Conservation (phyloP, 1,140 invertebrate species). For the Colletes gigas region DNA sequence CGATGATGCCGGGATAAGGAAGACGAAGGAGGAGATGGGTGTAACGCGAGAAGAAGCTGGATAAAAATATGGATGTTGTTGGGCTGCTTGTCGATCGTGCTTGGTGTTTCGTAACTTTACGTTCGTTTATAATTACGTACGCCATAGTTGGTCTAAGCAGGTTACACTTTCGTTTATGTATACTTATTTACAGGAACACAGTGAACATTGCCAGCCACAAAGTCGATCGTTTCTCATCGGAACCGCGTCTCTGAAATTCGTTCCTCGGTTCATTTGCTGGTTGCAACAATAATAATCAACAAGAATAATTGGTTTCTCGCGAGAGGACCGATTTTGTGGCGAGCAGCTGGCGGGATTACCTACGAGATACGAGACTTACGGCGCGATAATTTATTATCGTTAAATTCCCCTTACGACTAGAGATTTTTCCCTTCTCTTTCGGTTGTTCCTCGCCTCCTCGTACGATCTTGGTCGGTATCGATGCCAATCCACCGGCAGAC, state of each 20-base stretch:
- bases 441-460: background rate
- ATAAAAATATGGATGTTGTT: background rate
- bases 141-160: constrained; percentile 48
- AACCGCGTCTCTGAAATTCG: background rate
- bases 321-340: constrained; percentile 49
- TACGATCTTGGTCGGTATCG: background rate
- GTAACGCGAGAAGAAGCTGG: too few relatives aligned
- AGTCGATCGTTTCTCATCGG: constrained; percentile 12
- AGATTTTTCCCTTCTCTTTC: background rate
- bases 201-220: constrained; percentile 46
- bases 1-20: background rate
- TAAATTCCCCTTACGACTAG: constrained; percentile 49
- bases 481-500: too few relatives aligned
- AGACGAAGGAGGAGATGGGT: background rate
- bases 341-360: constrained; percentile 41
- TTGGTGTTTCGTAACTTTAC: background rate
- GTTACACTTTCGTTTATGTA: constrained; percentile 60
- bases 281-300: constrained; percentile 54
- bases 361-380: constrained; percentile 62
- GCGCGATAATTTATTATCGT: constrained; percentile 61
- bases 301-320: constrained; percentile 27
- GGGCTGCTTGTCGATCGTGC: constrained; percentile 19
- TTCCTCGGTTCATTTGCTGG: background rate
- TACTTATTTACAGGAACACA: constrained; percentile 63
- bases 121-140: constrained; percentile 19